Percentiles rank a stretch among this genome's conserved stretches.
Conservation (phyloP, 2,113 vertebrate species). For the Gobiocypris rarus region DNA sequence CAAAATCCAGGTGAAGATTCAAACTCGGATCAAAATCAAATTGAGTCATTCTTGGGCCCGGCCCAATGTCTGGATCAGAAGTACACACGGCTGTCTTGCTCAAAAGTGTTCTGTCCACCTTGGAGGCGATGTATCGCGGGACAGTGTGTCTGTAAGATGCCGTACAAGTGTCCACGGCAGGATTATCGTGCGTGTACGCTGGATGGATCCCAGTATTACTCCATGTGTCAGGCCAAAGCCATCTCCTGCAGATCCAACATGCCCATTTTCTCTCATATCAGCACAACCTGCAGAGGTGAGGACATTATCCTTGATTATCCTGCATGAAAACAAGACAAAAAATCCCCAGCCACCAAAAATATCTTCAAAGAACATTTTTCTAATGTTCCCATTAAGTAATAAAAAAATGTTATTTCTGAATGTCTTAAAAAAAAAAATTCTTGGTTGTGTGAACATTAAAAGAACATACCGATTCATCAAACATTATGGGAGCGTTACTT, state of each 20-base stretch:
- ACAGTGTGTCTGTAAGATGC: slow-evolving; percentile 80
- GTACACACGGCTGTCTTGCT: slow-evolving; percentile 77
- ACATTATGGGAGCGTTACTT: too few species aligned
- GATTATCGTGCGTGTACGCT: slow-evolving; percentile 67
- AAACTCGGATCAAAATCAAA: too few species aligned
- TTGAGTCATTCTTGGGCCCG: not conserved
- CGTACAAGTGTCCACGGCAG: slow-evolving; percentile 80
- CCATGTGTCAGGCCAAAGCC: slow-evolving; percentile 82
- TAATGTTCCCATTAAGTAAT: too few species aligned
- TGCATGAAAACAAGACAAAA: too few species aligned
- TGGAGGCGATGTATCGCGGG: slow-evolving; percentile 79
- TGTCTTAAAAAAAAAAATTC: too few species aligned
- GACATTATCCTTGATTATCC: too few species aligned
- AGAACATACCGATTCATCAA: too few species aligned
- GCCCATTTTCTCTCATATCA: slow-evolving; percentile 72
- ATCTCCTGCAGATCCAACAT: slow-evolving; percentile 68
- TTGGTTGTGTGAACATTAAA: too few species aligned
- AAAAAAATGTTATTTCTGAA: too few species aligned
- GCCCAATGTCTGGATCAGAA: slow-evolving; percentile 69
- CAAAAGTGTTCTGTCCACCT: slow-evolving; percentile 82
- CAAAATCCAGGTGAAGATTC: too few species aligned
- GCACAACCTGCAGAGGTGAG: slow-evolving; percentile 54
- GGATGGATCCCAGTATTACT: slow-evolving; percentile 53
- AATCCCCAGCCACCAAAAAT: too few species aligned
- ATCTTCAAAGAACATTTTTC: too few species aligned